phyloP scores from a whole-genome alignment of 2,797 vertebrate species.

The Benthosema pterotum region DNA sequence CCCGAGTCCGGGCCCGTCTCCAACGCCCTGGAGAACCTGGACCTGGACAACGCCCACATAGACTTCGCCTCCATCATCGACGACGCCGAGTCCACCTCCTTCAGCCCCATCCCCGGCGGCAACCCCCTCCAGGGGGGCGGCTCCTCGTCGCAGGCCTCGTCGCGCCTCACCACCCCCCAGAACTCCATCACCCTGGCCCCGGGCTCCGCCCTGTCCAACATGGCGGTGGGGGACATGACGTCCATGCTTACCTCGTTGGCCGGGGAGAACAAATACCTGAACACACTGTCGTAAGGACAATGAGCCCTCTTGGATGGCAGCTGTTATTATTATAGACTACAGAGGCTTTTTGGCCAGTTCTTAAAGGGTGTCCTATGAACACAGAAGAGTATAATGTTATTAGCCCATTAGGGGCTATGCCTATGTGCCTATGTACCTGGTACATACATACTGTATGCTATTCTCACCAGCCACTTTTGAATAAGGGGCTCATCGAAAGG shows the following conservation, averaged over 20 bases:
- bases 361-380: slow-evolving; percentile 21
- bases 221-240: slow-evolving; percentile 97
- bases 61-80: slow-evolving; percentile 97
- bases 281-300: slow-evolving; percentile 78
- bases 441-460: background rate
- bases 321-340: slow-evolving; percentile 15
- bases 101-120: slow-evolving; percentile 76
- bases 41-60: slow-evolving; percentile 95
- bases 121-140: slow-evolving; percentile 67
- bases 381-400: slow-evolving; percentile 19
- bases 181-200: slow-evolving; percentile 80
- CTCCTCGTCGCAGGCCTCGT: slow-evolving; percentile 81
- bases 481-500: background rate
- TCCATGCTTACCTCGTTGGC: slow-evolving; percentile 94
- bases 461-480: background rate
- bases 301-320: slow-evolving; percentile 5
- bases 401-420: background rate
- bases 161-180: slow-evolving; percentile 83
- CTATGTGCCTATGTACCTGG: background rate
- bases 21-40: slow-evolving; percentile 93
- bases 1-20: slow-evolving; percentile 84
- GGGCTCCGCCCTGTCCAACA: slow-evolving; percentile 87
- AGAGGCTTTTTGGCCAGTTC: slow-evolving; percentile 29
- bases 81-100: slow-evolving; percentile 83
- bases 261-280: slow-evolving; percentile 97